These are phyloP conservation scores for Grus americana DNA, from an alignment of 2,113 vertebrate genomes.

Conservation along the genomic window DNA sequence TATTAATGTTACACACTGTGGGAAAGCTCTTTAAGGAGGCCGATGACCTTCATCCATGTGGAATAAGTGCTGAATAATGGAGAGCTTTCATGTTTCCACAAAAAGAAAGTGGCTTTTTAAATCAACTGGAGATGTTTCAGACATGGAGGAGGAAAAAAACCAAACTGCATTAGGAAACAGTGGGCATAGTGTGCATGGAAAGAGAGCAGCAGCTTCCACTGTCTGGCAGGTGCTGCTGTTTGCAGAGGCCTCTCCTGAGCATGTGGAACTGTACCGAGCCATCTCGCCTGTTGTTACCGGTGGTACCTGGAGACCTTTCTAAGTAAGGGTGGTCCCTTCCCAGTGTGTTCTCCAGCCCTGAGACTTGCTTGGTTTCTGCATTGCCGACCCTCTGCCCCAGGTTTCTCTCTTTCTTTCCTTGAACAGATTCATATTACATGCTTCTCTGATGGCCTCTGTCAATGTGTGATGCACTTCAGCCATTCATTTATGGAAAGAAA, in stretches of 20 bases:
- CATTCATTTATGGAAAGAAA: neutral
- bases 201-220: neutral
- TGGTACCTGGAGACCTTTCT: neutral
- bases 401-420: neutral
- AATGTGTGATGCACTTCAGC: neutral
- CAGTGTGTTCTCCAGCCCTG: neutral
- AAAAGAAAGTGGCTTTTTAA: slow-evolving; percentile 40
- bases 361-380: neutral
- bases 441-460: neutral
- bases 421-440: neutral
- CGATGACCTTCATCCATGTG: neutral
- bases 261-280: neutral
- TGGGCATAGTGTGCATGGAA: neutral
- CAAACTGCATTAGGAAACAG: neutral
- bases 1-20: neutral
- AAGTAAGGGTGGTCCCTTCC: neutral
- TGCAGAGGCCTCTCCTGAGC: neutral
- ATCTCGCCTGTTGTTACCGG: neutral
- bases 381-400: no score
- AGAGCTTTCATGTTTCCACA: neutral
- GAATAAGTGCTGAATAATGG: slow-evolving; percentile 53
- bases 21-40: slow-evolving; percentile 12
- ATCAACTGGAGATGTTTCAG: slow-evolving; percentile 23
- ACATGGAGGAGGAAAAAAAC: neutral
- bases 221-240: neutral